A percentile compares a stretch with the other conserved stretches of the same genome.
Evolutionary conservation across 2,888 invertebrate genomes (phyloP).

Genomic region (Druceiella hillmani): DNA sequence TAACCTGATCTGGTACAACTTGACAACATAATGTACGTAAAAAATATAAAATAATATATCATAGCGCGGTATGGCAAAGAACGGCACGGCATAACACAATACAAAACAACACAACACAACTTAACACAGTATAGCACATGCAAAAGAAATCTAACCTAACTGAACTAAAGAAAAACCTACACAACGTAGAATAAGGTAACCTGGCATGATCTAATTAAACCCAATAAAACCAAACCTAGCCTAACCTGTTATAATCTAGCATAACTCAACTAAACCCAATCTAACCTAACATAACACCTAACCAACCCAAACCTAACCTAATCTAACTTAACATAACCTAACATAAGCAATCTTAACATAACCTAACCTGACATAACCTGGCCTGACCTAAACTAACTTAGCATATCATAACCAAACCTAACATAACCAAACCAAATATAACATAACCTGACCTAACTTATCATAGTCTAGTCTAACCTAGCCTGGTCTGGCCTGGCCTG

Average conservation of each 20-base stretch:
- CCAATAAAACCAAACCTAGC: constrained; percentile 11
- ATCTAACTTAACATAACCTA: too few species aligned
- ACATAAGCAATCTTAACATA: too few species aligned
- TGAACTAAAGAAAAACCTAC: constrained; percentile 13
- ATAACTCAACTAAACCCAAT: constrained; percentile 14
- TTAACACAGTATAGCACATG: constrained; percentile 12
- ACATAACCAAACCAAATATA: too few species aligned
- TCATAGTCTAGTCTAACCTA: too few species aligned
- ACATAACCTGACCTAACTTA: too few species aligned
- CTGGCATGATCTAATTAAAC: constrained; percentile 17
- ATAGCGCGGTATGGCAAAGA: too few species aligned
- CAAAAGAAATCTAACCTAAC: constrained; percentile 14
- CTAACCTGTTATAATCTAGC: constrained; percentile 11
- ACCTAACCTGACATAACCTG: too few species aligned
- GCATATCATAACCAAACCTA: too few species aligned
- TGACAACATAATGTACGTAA: too few species aligned
- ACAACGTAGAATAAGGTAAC: constrained; percentile 14
- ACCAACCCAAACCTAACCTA: constrained; percentile 6
- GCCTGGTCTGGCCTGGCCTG: too few species aligned
- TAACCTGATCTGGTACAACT: constrained; percentile 11
- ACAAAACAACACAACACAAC: constrained; percentile 13
- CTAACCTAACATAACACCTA: constrained; percentile 13
- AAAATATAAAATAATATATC: too few species aligned
- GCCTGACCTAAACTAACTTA: too few species aligned
- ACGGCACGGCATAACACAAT: constrained; percentile 10